Evolutionary conservation across 2,888 invertebrate genomes (phyloP).

Genomic region (Harpalus rubripes): DNA sequence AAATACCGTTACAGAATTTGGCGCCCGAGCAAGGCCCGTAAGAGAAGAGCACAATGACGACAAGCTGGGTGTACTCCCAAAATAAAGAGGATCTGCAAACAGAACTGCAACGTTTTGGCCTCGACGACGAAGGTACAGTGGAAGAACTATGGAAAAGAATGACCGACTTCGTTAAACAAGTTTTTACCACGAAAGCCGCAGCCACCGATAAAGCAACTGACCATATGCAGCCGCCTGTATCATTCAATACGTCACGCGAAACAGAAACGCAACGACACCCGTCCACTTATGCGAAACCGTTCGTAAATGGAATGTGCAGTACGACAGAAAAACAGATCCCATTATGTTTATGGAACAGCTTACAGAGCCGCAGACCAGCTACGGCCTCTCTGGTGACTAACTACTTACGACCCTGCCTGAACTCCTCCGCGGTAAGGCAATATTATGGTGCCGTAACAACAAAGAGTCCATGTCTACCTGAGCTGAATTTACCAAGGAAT

Average conservation of each 20-base stretch:
- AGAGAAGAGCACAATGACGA: too few relatives aligned
- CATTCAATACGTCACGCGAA: neutral
- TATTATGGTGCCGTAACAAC: neutral
- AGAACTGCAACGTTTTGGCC: neutral
- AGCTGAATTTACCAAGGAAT: neutral
- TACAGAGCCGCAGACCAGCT: neutral
- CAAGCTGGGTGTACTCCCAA: too few relatives aligned
- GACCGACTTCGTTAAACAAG: too few relatives aligned
- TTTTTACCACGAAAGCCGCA: too few relatives aligned
- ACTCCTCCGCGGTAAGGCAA: neutral
- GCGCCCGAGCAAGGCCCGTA: too few relatives aligned
- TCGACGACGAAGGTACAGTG: too few relatives aligned
- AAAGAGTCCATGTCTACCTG: neutral
- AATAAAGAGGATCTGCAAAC: neutral
- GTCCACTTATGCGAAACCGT: neutral
- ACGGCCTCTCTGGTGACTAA: neutral
- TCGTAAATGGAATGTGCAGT: neutral
- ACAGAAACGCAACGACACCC: neutral
- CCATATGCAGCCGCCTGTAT: too few relatives aligned
- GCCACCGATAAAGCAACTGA: too few relatives aligned
- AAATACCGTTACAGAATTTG: too few relatives aligned
- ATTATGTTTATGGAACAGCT: neutral
- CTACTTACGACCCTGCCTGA: neutral
- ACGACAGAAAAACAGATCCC: neutral
- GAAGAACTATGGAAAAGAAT: too few relatives aligned